These are phyloP conservation scores for Drosophila sucinea DNA, from an alignment of 1,140 invertebrate genomes.

Conservation along the genomic window DNA sequence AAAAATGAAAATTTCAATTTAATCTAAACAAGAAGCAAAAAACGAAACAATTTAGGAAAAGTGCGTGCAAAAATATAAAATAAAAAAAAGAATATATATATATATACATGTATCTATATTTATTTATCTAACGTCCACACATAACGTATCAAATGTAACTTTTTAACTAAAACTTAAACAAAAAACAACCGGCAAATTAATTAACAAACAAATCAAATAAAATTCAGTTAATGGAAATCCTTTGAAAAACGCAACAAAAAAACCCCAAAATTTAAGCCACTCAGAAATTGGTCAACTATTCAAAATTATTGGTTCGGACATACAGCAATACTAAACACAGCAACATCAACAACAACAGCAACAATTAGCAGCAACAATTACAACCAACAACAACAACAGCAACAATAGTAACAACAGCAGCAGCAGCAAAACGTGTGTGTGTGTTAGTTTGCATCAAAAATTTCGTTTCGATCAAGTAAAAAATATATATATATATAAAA, in stretches of 20 bases:
- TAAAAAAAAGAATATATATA: slow-evolving; percentile 18
- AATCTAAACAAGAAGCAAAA: slow-evolving; percentile 29
- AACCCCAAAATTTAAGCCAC: slow-evolving; percentile 78
- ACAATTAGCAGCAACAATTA: slow-evolving; percentile 26
- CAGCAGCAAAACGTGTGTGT: slow-evolving; percentile 75
- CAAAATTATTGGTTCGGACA: slow-evolving; percentile 83
- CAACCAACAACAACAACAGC: slow-evolving; percentile 46
- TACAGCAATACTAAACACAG: slow-evolving; percentile 78
- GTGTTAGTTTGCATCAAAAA: slow-evolving; percentile 83
- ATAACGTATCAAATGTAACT: slow-evolving; percentile 67
- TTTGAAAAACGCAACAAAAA: slow-evolving; percentile 57
- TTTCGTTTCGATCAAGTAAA: slow-evolving; percentile 79
- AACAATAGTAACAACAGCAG: slow-evolving; percentile 38
- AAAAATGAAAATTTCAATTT: slow-evolving; percentile 30
- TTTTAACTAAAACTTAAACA: slow-evolving; percentile 44
- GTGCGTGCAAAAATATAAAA: slow-evolving; percentile 46
- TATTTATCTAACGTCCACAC: slow-evolving; percentile 67
- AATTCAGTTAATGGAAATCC: slow-evolving; percentile 53
- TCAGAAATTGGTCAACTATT: slow-evolving; percentile 79
- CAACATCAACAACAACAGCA: slow-evolving; percentile 49
- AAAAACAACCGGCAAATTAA: slow-evolving; percentile 29
- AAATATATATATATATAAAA: slow-evolving; percentile 57
- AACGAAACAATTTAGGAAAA: slow-evolving; percentile 67
- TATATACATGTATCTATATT: slow-evolving; percentile 24
- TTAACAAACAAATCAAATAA: slow-evolving; percentile 33